A percentile compares a stretch with the other conserved stretches of the same genome.
These are phyloP conservation scores for Lamellibrachia luymesi DNA, from an alignment of 1,140 invertebrate species.

Conservation along the genomic window DNA sequence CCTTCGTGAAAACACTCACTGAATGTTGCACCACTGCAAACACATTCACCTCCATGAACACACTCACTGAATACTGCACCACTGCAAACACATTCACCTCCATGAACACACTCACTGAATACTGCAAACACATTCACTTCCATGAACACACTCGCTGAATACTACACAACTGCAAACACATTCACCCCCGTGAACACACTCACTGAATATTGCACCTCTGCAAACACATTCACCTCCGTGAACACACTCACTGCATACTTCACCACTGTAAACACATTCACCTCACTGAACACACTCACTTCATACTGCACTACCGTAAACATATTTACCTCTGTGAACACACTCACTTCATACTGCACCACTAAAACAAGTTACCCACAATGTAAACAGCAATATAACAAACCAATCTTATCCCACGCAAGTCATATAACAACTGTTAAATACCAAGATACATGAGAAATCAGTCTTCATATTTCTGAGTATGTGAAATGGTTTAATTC, in stretches of 20 bases:
- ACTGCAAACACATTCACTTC: slow-evolving; percentile 46
- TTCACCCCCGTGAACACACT: slow-evolving; percentile 40
- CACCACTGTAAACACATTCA: slow-evolving; percentile 15
- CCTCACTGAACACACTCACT: background rate
- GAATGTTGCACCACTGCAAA: slow-evolving; percentile 15
- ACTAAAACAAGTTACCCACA: slow-evolving; percentile 8
- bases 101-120: slow-evolving; percentile 54
- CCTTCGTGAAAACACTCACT: background rate
- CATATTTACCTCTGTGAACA: slow-evolving; percentile 39
- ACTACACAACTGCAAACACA: slow-evolving; percentile 50
- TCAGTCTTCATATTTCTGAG: slow-evolving; percentile 46
- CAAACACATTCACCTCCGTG: slow-evolving; percentile 51
- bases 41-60: slow-evolving; percentile 39
- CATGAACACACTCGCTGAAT: slow-evolving; percentile 51
- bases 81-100: slow-evolving; percentile 52
- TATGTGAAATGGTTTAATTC: too few species aligned
- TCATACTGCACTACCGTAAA: slow-evolving; percentile 12
- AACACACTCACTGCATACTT: slow-evolving; percentile 51
- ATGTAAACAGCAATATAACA: background rate
- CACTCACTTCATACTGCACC: slow-evolving; percentile 52
- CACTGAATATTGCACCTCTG: slow-evolving; percentile 52
- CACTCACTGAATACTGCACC: slow-evolving; percentile 52
- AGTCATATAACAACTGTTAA: background rate
- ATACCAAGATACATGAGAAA: slow-evolving; percentile 42
- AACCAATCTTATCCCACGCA: background rate